Percentiles rank a stretch among this genome's conserved stretches.
Evolutionary conservation across 2,113 vertebrate species (phyloP).

Genomic region (Myodes glareolus): DNA sequence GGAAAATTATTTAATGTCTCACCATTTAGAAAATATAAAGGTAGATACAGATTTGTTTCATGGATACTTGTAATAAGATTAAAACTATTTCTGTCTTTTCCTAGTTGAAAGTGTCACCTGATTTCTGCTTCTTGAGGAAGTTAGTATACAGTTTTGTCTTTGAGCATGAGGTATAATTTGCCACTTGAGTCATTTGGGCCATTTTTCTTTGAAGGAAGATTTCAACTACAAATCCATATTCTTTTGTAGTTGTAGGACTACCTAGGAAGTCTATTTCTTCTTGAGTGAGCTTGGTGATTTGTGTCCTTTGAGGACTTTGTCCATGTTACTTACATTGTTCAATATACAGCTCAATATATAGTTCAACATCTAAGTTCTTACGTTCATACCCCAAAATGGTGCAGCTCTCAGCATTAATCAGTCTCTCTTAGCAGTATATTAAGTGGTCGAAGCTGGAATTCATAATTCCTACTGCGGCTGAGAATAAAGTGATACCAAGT

Average conservation of each 20-base stretch:
- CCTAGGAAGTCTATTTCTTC: constrained; percentile 2
- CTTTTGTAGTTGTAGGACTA: background rate
- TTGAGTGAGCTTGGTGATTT: background rate
- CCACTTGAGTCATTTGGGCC: background rate
- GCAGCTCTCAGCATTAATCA: background rate
- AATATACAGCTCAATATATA: background rate
- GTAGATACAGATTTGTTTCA: background rate
- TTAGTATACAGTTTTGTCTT: background rate
- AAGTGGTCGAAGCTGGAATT: background rate
- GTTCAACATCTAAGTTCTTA: background rate
- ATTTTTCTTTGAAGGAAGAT: background rate
- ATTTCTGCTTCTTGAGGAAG: background rate
- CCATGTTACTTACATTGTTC: constrained; percentile 4
- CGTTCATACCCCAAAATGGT: background rate
- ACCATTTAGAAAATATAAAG: background rate
- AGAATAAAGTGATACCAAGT: background rate
- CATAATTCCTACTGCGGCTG: background rate
- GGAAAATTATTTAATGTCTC: background rate
- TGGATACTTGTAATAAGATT: background rate
- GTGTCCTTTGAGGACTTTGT: background rate
- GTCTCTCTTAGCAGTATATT: background rate
- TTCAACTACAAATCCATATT: background rate
- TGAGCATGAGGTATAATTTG: background rate
- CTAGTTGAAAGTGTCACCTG: background rate
- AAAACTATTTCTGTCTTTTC: background rate